phyloP scores from a whole-genome alignment of 2,797 vertebrate genomes.

The Pagetopsis macropterus region DNA sequence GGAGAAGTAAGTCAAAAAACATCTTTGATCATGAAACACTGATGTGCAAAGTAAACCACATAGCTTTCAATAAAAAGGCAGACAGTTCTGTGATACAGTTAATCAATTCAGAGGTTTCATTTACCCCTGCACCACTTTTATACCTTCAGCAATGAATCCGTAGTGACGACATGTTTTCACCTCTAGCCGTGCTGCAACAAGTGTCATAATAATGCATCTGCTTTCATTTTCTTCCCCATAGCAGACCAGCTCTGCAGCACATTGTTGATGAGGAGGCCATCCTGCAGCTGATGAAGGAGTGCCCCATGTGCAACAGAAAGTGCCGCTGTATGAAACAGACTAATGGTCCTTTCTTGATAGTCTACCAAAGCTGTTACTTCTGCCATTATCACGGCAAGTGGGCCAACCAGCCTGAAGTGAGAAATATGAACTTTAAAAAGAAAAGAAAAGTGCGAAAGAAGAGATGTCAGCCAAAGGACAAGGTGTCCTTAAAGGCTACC shows the following conservation, averaged over 20 bases:
- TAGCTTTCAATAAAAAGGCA: not conserved
- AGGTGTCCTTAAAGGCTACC: not conserved
- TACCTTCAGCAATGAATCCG: not conserved
- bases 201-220: not conserved
- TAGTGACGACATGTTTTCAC: not conserved
- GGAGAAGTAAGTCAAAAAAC: conserved; percentile 26
- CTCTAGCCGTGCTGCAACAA: not conserved
- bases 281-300: conserved; percentile 44
- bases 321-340: conserved; percentile 25
- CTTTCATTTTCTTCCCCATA: not conserved
- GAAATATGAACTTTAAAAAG: not conserved
- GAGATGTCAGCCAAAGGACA: conserved; percentile 10
- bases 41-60: not conserved
- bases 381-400: conserved; percentile 42
- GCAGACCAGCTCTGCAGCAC: conserved; percentile 30
- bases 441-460: not conserved
- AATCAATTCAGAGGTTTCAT: not conserved
- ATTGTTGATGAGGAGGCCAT: conserved; percentile 44
- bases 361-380: conserved; percentile 50
- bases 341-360: not conserved
- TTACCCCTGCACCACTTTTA: not conserved
- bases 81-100: not conserved
- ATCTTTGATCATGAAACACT: not conserved
- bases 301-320: conserved; percentile 25
- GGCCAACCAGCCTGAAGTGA: conserved; percentile 38